Conservation (phyloP, 2,888 invertebrate genomes). For the Amphimallon solstitiale region DNA sequence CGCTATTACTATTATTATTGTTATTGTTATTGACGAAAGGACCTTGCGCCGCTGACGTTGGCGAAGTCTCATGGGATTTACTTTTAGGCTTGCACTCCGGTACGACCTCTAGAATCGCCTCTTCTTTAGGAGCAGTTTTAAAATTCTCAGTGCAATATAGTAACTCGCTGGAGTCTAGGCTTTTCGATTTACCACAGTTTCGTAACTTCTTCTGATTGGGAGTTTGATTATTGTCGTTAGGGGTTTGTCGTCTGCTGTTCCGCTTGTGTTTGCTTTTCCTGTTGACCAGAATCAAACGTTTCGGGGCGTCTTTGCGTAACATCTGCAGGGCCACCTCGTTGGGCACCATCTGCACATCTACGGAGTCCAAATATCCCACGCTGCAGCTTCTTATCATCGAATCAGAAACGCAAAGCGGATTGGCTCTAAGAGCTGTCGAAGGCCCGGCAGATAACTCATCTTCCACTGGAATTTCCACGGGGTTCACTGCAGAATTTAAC, state of each 20-base stretch:
- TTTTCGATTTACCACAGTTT: constrained; percentile 82
- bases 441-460: constrained; percentile 50
- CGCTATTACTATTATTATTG: constrained; percentile 45
- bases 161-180: constrained; percentile 86
- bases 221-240: constrained; percentile 46
- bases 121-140: constrained; percentile 55
- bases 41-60: constrained; percentile 42
- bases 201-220: constrained; percentile 67
- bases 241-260: constrained; percentile 41
- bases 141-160: constrained; percentile 61
- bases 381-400: constrained; percentile 87
- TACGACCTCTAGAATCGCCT: constrained; percentile 53
- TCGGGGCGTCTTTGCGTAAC: constrained; percentile 79
- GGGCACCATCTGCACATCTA: constrained; percentile 79
- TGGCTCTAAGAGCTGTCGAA: constrained; percentile 40
- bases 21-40: constrained; percentile 41
- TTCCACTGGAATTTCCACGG: constrained; percentile 54
- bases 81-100: constrained; percentile 50
- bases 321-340: constrained; percentile 78
- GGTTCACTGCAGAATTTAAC: constrained; percentile 31
- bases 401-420: constrained; percentile 64
- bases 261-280: constrained; percentile 63
- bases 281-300: constrained; percentile 80
- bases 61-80: constrained; percentile 37
- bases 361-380: constrained; percentile 86